Evolutionary conservation across 1,140 invertebrate genomes (phyloP), one percentile per base, ranked within the genome.

Genomic region (Megalonaias nervosa): DNA sequence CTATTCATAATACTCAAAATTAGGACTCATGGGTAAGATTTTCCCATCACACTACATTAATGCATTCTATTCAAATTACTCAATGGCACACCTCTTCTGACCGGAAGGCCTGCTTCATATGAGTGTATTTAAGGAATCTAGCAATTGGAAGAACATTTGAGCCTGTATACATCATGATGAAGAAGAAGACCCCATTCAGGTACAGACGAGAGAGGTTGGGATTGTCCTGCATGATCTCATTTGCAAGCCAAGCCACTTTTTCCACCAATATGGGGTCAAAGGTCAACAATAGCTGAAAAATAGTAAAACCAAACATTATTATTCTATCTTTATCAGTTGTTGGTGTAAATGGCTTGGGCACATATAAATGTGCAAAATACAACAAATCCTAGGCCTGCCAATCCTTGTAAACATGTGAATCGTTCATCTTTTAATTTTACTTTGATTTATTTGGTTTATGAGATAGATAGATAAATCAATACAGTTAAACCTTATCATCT

Each of bases 131-230:
- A 26, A 99, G 92, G 89, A 99, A 98, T 82, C 94, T 93, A 0
- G 98, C 98, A 74, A 99, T 95, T 1, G 98, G 98, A 65, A 99
- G 91, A 48, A 99, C 94, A 89, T 99, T 99, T 9, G 97, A 99
- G 14, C 99, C 99, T 15, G 97, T 99, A 89, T 99, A 99, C 96
- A 99, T 98, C 62, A 99, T 93, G 91, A 99, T 99, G 89, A 99
- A 99, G 91, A 96, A 99, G 91, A 99, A 99, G 15, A 98, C 94
- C 13, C 99, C 99, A 0, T 97, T 98, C 67, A 97, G 92, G 90
- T 99, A 99, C 19, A 99, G 92, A 86, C 97, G 96, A 0, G 97
- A 95, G 84, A 99, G 94, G 84, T 95, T 94, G 1, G 97, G 97
- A 92, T 99, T 99, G 90, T 99, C 98, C 87, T 95, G 94, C 94